phyloP scores from a whole-genome alignment of 2,797 vertebrate genomes.

The Sebastolobus alascanus region DNA sequence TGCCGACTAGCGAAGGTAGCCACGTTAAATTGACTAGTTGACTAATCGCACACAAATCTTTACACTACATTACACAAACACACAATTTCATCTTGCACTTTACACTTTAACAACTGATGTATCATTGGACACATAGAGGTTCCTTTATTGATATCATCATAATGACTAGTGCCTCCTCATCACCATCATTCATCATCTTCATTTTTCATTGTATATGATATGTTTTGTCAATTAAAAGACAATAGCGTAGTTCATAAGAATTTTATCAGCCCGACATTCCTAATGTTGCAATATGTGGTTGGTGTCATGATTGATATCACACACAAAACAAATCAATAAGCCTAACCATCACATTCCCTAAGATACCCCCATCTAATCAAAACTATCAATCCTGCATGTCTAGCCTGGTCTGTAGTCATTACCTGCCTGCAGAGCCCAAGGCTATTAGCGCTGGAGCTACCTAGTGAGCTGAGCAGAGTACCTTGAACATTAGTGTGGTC shows the following conservation, averaged over 20 bases:
- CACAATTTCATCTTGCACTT: conserved; percentile 18
- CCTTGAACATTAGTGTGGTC: conserved; percentile 71
- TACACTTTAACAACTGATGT: neutral
- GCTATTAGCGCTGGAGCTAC: conserved; percentile 72
- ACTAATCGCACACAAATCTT: no score
- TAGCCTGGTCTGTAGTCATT: conserved; percentile 68
- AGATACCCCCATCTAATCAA: conserved; percentile 81
- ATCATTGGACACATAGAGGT: neutral
- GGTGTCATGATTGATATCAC: conserved; percentile 71
- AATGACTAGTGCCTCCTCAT: neutral
- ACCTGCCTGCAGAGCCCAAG: conserved; percentile 62
- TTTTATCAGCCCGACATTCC: conserved; percentile 45
- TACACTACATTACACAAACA: conserved; percentile 29
- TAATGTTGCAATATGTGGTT: conserved; percentile 58
- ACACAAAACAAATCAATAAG: conserved; percentile 80
- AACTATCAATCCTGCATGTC: conserved; percentile 82
- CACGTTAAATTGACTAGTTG: neutral
- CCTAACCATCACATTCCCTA: conserved; percentile 65
- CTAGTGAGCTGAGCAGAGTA: conserved; percentile 71
- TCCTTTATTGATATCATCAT: conserved; percentile 35
- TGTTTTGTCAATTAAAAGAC: conserved; percentile 60
- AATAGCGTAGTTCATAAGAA: conserved; percentile 53
- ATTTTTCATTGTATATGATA: conserved; percentile 27
- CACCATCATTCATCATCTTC: conserved; percentile 30
- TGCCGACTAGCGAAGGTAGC: neutral